phyloP scores from a whole-genome alignment of 2,113 vertebrate species.

The Myrmecophaga tridactyla region DNA sequence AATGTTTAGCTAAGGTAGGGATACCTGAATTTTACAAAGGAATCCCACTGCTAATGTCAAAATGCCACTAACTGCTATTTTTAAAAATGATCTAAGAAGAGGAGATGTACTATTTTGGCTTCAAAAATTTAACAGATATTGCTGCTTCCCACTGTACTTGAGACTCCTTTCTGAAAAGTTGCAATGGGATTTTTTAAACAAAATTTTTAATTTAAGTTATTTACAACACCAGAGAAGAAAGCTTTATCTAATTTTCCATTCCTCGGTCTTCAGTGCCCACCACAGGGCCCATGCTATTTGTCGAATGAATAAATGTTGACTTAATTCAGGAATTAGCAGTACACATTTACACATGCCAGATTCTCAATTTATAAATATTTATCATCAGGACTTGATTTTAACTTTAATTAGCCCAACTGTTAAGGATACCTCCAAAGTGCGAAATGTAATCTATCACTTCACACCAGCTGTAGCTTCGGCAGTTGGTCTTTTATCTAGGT shows the following conservation, averaged over 20 bases:
- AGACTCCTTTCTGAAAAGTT: neutral
- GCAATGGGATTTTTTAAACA: neutral
- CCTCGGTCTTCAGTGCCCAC: neutral
- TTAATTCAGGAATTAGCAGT: conserved; percentile 65
- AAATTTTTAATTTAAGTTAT: neutral
- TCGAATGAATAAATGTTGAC: neutral
- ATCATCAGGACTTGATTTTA: conserved; percentile 83
- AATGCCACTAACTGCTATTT: conserved; percentile 43
- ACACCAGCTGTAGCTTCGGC: conserved; percentile 81
- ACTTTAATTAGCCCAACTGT: conserved; percentile 87
- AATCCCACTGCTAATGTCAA: neutral
- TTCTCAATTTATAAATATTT: conserved; percentile 87
- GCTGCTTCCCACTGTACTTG: neutral
- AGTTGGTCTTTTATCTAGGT: conserved; percentile 78
- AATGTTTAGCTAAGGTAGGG: neutral
- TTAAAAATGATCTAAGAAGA: neutral
- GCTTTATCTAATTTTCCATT: neutral
- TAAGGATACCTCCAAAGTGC: conserved; percentile 85
- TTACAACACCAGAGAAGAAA: neutral
- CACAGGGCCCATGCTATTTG: neutral
- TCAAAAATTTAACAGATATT: neutral
- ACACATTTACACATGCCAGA: conserved; percentile 77
- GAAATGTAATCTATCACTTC: conserved; percentile 80
- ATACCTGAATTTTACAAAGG: neutral
- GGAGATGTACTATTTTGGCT: neutral